Evolutionary conservation across 2,888 invertebrate species (phyloP).

Genomic region (Homarus gammarus): DNA sequence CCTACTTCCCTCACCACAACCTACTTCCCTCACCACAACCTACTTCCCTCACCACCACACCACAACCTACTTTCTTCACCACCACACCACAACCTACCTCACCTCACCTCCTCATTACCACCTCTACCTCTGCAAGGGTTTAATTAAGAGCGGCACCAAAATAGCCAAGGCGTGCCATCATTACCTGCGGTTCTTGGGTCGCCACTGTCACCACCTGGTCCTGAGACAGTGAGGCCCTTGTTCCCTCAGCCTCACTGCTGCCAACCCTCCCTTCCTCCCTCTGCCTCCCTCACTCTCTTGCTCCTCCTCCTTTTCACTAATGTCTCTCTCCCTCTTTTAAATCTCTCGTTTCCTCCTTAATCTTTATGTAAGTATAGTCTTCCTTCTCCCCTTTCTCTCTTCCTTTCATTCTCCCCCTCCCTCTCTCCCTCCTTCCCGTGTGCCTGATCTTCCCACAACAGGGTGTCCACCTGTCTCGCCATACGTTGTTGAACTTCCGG

Average conservation of each 20-base stretch:
- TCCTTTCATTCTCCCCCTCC: neutral
- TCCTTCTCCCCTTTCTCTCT: too few species aligned
- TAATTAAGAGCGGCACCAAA: neutral
- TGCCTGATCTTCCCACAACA: neutral
- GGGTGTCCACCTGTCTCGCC: neutral
- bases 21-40: too few species aligned
- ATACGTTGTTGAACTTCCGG: too few species aligned
- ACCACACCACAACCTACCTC: neutral
- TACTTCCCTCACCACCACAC: too few species aligned
- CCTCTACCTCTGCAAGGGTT: neutral
- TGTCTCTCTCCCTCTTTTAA: neutral
- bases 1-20: too few species aligned
- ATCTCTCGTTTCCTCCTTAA: too few species aligned
- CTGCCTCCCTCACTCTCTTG: neutral
- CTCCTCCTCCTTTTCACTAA: neutral
- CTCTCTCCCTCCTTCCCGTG: neutral
- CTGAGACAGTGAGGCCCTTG: neutral
- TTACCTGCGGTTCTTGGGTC: neutral
- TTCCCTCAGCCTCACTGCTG: neutral
- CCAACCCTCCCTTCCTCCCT: neutral
- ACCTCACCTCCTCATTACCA: neutral
- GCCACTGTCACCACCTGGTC: neutral
- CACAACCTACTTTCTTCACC: too few species aligned
- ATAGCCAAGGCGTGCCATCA: slow-evolving; percentile 5
- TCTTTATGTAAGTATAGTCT: too few species aligned